phyloP scores from a whole-genome alignment of 2,888 invertebrate species.

The Drosophila anomalata region DNA sequence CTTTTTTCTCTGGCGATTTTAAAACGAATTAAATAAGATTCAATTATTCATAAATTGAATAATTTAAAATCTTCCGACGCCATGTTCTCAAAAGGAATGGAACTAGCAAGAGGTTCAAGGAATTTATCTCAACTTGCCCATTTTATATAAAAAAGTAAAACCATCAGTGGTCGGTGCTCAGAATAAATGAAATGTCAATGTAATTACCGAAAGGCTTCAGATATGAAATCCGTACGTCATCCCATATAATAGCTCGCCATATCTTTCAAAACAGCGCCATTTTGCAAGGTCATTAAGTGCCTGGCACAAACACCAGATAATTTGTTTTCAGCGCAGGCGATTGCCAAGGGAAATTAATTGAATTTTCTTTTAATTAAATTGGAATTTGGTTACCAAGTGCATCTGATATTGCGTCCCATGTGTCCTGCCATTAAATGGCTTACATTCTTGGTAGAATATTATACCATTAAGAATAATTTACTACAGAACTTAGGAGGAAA shows the following conservation, averaged over 20 bases:
- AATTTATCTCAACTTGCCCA: too few species aligned
- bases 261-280: constrained; percentile 4
- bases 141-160: too few species aligned
- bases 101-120: too few species aligned
- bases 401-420: background rate
- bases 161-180: background rate
- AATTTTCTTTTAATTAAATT: constrained; percentile 1
- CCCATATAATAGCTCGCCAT: background rate
- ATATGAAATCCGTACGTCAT: constrained; percentile 12
- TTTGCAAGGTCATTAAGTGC: constrained; percentile 14
- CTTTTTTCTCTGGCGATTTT: background rate
- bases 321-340: background rate
- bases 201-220: constrained; percentile 1
- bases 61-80: background rate
- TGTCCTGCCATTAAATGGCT: background rate
- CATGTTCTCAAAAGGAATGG: too few species aligned
- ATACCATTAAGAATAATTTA: too few species aligned
- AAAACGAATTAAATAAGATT: constrained; percentile 1
- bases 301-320: constrained; percentile 1
- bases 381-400: background rate
- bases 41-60: constrained; percentile 6
- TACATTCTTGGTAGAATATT: background rate
- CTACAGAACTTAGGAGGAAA: too few species aligned
- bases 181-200: constrained; percentile 2
- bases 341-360: constrained; percentile 13